Conservation (phyloP, 2,797 vertebrate species). For the Tapera naevia region DNA sequence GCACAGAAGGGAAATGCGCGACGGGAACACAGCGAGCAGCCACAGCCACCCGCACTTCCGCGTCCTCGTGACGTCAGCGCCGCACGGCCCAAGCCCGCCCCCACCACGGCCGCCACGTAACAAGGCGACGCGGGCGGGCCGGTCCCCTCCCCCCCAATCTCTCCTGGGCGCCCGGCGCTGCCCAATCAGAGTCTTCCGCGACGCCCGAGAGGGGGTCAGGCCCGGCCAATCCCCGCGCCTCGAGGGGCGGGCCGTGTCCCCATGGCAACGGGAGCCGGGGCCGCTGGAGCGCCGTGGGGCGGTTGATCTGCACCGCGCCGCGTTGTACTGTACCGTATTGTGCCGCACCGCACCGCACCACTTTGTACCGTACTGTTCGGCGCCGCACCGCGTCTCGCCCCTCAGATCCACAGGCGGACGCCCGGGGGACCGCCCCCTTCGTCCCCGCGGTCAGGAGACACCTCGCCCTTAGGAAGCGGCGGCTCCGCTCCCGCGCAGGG, state of each 20-base stretch:
- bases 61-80: background rate
- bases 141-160: background rate
- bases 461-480: background rate
- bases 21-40: too few relatives aligned
- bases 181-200: conserved; percentile 48
- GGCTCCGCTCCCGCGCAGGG: background rate
- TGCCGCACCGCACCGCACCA: background rate
- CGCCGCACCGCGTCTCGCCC: background rate
- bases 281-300: background rate
- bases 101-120: conserved; percentile 24
- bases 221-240: background rate
- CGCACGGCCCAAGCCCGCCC: background rate
- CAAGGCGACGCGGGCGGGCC: background rate
- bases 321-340: fast-evolving
- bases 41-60: too few relatives aligned
- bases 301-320: background rate
- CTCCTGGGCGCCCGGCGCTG: background rate
- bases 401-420: background rate
- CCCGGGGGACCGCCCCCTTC: background rate
- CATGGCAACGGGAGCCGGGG: conserved; percentile 30
- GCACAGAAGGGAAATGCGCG: too few relatives aligned
- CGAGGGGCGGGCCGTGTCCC: conserved; percentile 11
- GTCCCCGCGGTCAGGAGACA: background rate
- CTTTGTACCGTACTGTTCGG: fast-evolving
- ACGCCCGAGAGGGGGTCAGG: background rate